These are phyloP conservation scores for Anthopleura sola DNA, from an alignment of 64 coral and sea anemone species.

Conservation along the genomic window DNA sequence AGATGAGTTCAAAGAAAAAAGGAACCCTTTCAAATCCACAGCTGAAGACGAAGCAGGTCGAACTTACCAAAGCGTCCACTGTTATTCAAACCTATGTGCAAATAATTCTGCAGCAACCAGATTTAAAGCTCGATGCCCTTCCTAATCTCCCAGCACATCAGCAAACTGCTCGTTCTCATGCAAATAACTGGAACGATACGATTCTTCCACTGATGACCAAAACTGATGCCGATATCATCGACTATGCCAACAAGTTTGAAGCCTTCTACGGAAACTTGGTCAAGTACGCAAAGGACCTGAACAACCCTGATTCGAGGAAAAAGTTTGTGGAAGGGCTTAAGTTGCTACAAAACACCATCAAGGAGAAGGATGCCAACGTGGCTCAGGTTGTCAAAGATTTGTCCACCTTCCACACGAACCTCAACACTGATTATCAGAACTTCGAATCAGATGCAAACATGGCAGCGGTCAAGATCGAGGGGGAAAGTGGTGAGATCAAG, in stretches of 20 bases:
- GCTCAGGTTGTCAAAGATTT: conserved; percentile 26
- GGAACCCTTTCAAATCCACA: conserved; percentile 36
- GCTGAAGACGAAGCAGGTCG: conserved; percentile 35
- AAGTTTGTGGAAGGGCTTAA: conserved; percentile 50
- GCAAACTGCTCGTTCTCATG: conserved; percentile 52
- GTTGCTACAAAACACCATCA: conserved; percentile 34
- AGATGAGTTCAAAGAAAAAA: conserved; percentile 58
- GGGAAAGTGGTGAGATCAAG: conserved; percentile 32
- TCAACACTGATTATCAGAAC: conserved; percentile 32
- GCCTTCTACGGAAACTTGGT: conserved; percentile 41
- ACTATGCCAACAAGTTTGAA: conserved; percentile 56
- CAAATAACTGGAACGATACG: conserved; percentile 36
- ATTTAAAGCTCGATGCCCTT: conserved; percentile 51
- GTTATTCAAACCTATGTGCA: conserved; percentile 60
- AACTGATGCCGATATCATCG: conserved; percentile 53
- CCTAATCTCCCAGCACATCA: conserved; percentile 50
- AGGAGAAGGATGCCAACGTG: conserved; percentile 40
- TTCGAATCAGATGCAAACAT: conserved; percentile 31
- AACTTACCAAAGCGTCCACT: conserved; percentile 33
- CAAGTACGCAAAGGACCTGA: conserved; percentile 48
- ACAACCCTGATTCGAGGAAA: conserved; percentile 35
- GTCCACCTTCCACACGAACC: conserved; percentile 35
- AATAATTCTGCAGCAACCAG: conserved; percentile 47
- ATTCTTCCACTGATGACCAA: conserved; percentile 54
- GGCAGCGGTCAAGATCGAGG: conserved; percentile 32